Conservation (phyloP, 2,888 invertebrate genomes). For the Clivina fossor region DNA sequence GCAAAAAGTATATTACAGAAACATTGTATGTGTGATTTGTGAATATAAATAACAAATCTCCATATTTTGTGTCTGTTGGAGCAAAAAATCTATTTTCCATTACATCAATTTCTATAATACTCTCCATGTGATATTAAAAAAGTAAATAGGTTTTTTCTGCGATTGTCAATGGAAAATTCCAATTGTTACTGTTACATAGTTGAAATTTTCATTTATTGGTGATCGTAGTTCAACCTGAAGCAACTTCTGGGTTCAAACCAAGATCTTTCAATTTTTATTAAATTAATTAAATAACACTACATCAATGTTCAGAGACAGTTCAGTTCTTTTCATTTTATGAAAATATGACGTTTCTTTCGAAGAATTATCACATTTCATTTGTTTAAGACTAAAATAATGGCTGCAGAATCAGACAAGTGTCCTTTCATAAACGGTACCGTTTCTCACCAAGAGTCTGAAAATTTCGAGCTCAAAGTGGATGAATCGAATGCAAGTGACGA, state of each 20-base stretch:
- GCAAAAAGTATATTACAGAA: too few relatives aligned
- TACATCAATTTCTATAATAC: not conserved
- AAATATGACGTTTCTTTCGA: too few relatives aligned
- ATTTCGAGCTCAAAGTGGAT: too few relatives aligned
- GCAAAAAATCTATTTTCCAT: not conserved
- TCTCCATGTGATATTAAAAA: not conserved
- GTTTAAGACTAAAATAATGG: too few relatives aligned
- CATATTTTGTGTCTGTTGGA: slow-evolving; percentile 15
- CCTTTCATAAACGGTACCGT: slow-evolving; percentile 4
- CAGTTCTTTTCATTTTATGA: too few relatives aligned
- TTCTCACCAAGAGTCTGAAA: too few relatives aligned
- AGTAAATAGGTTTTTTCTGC: slow-evolving; percentile 14
- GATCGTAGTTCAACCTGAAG: slow-evolving; percentile 16
- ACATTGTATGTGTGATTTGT: slow-evolving; percentile 27
- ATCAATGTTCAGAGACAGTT: too few relatives aligned
- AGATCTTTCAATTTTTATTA: too few relatives aligned
- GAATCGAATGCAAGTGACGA: slow-evolving; percentile 28
- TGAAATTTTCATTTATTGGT: slow-evolving; percentile 25
- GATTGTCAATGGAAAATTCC: slow-evolving; percentile 27
- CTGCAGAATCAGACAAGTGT: too few relatives aligned
- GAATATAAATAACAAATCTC: slow-evolving; percentile 16
- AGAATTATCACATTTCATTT: too few relatives aligned
- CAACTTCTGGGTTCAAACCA: too few relatives aligned
- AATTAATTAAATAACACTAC: too few relatives aligned
- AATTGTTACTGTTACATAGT: slow-evolving; percentile 21